Conservation (phyloP, 2,888 invertebrate species). For the Punctoribates punctum region DNA sequence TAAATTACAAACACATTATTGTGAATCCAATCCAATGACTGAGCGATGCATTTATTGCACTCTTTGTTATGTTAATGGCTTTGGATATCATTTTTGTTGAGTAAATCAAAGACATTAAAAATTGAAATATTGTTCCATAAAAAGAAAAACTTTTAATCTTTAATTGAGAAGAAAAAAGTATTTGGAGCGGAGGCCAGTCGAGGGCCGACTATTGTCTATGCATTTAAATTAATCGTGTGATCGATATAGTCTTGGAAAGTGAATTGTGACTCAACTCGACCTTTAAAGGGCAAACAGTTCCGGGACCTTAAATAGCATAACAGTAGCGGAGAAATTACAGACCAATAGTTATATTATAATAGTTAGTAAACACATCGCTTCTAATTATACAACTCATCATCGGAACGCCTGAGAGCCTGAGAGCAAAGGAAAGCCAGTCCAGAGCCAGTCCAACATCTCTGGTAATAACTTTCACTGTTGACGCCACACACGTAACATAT, state of each 20-base stretch:
- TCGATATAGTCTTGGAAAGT: slow-evolving; percentile 7
- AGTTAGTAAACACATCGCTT: slow-evolving; percentile 8
- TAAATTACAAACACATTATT: background rate
- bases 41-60: background rate
- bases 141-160: slow-evolving; percentile 4
- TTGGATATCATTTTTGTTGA: slow-evolving; percentile 29
- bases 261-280: background rate
- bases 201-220: background rate
- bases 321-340: slow-evolving; percentile 28
- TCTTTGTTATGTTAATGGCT: slow-evolving; percentile 4
- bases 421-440: background rate
- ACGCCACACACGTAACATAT: slow-evolving; percentile 30
- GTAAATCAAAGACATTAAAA: background rate
- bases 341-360: slow-evolving; percentile 21
- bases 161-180: background rate
- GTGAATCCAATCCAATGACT: background rate
- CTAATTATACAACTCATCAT: slow-evolving; percentile 37
- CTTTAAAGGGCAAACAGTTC: slow-evolving; percentile 35
- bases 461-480: slow-evolving; percentile 21
- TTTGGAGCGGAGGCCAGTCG: background rate
- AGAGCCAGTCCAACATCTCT: background rate
- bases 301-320: slow-evolving; percentile 35
- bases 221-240: background rate
- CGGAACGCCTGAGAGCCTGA: background rate
- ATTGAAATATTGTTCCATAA: background rate